Conservation (phyloP, 2,797 vertebrate genomes). For the Pogonophryne albipinna region DNA sequence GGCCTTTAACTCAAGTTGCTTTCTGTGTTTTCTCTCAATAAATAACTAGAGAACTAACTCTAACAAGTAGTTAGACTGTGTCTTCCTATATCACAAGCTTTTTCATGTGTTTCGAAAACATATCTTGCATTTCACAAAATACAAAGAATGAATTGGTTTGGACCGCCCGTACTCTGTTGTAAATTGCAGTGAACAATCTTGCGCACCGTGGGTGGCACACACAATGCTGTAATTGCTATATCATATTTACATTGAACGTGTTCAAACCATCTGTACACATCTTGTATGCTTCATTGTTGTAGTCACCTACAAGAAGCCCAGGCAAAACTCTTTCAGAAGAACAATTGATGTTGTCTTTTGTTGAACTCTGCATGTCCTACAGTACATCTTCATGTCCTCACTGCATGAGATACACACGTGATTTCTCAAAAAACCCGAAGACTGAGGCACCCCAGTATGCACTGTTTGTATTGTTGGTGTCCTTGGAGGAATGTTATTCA, state of each 20-base stretch:
- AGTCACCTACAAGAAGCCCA: slow-evolving; percentile 7
- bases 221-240: slow-evolving; percentile 7
- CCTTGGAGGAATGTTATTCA: slow-evolving; percentile 32
- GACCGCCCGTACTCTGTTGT: not conserved
- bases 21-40: not conserved
- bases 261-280: slow-evolving; percentile 28
- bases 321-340: slow-evolving; percentile 17
- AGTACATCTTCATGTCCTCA: slow-evolving; percentile 12
- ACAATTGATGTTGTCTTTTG: slow-evolving; percentile 23
- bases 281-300: slow-evolving; percentile 16
- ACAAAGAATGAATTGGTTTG: not conserved
- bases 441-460: slow-evolving; percentile 7
- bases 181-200: slow-evolving; percentile 3
- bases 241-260: slow-evolving; percentile 14
- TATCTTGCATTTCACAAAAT: not conserved
- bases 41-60: slow-evolving; percentile 1
- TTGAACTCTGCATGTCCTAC: slow-evolving; percentile 21
- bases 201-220: not conserved
- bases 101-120: not conserved
- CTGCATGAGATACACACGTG: not conserved
- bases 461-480: not conserved
- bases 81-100: not conserved
- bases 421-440: slow-evolving; percentile 1
- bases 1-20: not conserved
- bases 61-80: slow-evolving; percentile 7